A percentile compares a stretch with the other conserved stretches of the same genome.
Conservation (phyloP, 2,888 invertebrate species). For the Nymphalis urticae region DNA sequence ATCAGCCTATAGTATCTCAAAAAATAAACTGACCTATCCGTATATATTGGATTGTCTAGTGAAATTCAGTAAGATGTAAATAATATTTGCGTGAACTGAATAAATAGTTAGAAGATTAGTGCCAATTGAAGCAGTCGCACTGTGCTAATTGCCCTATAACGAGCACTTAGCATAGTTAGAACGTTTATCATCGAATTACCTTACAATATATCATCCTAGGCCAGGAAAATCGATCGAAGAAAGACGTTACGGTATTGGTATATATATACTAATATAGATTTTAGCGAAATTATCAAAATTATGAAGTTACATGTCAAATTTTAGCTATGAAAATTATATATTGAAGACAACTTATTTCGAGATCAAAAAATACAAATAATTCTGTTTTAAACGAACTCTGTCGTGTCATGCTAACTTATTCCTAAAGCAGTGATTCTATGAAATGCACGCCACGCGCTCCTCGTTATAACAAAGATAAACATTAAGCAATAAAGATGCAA, state of each 20-base stretch:
- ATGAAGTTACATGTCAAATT: too few relatives aligned
- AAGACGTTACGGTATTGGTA: neutral
- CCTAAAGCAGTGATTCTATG: too few relatives aligned
- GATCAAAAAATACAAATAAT: too few relatives aligned
- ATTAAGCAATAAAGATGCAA: slow-evolving; percentile 19
- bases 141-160: slow-evolving; percentile 60
- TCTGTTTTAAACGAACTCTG: too few relatives aligned
- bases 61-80: slow-evolving; percentile 22
- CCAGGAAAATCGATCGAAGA: neutral
- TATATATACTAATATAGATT: too few relatives aligned
- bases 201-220: slow-evolving; percentile 23
- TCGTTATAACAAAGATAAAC: neutral
- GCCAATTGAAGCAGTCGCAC: slow-evolving; percentile 58
- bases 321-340: too few relatives aligned
- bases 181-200: slow-evolving; percentile 48
- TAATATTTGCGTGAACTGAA: slow-evolving; percentile 30
- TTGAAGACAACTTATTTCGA: too few relatives aligned
- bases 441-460: neutral
- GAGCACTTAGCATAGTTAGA: slow-evolving; percentile 61
- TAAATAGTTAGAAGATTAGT: slow-evolving; percentile 44
- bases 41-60: neutral
- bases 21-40: neutral
- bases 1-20: neutral
- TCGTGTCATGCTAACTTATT: too few relatives aligned
- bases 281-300: too few relatives aligned